A percentile compares a stretch with the other conserved stretches of the same genome.
These are phyloP conservation scores for Pogonus chalceus DNA, from an alignment of 1,140 invertebrate genomes.

Conservation along the genomic window DNA sequence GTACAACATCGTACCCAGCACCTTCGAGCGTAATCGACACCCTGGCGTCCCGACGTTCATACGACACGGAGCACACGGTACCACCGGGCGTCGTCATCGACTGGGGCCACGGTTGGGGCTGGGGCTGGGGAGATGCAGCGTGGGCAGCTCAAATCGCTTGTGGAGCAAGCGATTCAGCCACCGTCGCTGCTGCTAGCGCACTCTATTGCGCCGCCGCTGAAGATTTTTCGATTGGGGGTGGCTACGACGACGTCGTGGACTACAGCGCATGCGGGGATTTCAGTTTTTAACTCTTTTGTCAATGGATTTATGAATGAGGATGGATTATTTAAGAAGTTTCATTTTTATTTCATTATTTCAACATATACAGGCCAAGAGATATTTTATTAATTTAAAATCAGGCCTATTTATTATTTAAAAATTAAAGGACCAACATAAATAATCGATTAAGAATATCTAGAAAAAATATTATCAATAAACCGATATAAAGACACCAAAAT, in stretches of 20 bases:
- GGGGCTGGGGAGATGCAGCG: conserved; percentile 29
- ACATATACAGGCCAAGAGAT: no score
- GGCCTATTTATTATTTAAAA: no score
- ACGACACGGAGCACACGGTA: conserved; percentile 27
- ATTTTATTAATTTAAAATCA: no score
- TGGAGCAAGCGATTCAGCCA: no score
- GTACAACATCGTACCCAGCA: conserved; percentile 1
- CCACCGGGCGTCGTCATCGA: conserved; percentile 28
- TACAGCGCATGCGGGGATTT: conserved; percentile 33
- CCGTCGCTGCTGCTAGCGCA: conserved; percentile 11
- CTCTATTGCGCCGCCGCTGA: conserved; percentile 25
- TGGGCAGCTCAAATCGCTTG: conserved; percentile 21
- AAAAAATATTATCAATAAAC: no score
- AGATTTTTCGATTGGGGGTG: conserved; percentile 23
- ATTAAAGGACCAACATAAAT: no score
- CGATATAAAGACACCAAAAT: no score
- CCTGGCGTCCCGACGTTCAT: no score
- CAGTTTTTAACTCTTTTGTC: conserved; percentile 24
- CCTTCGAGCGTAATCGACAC: no score
- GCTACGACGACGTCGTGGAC: conserved; percentile 31
- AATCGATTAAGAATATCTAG: no score
- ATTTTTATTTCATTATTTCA: no score
- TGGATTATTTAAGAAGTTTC: no score
- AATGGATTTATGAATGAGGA: neutral
- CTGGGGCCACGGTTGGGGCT: conserved; percentile 34